Evolutionary conservation across 2,888 invertebrate genomes (phyloP).

Genomic region (Bellardia bayeri): DNA sequence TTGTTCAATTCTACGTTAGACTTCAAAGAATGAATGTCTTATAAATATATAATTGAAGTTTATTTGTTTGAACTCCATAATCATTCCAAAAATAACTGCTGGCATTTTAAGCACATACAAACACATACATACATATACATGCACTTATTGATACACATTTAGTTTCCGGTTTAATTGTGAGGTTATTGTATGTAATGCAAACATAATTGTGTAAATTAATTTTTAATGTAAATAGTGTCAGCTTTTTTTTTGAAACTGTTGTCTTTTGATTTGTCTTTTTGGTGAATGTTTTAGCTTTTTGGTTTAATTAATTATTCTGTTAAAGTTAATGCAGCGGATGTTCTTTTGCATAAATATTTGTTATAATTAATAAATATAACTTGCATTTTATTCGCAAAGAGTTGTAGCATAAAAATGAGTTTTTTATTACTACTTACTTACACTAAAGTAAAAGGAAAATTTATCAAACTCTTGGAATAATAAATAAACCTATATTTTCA

Average conservation of each 20-base stretch:
- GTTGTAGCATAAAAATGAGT: no score
- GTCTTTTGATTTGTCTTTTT: background rate
- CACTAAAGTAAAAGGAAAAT: no score
- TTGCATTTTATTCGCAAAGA: no score
- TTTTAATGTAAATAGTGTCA: slow-evolving; percentile 11
- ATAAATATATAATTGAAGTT: slow-evolving; percentile 29
- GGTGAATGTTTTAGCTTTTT: slow-evolving; percentile 18
- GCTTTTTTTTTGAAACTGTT: background rate
- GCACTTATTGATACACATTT: background rate
- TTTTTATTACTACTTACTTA: no score
- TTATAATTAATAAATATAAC: no score
- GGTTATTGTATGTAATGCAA: slow-evolving; percentile 38
- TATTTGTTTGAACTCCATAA: slow-evolving; percentile 14
- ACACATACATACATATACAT: background rate
- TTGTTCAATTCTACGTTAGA: slow-evolving; percentile 19
- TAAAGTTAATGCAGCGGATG: background rate
- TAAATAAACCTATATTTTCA: no score
- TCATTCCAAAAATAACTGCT: slow-evolving; percentile 17
- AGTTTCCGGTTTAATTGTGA: background rate
- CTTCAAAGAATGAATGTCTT: slow-evolving; percentile 13
- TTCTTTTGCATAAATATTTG: no score
- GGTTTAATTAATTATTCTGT: slow-evolving; percentile 36
- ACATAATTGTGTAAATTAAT: slow-evolving; percentile 32
- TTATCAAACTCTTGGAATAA: no score
- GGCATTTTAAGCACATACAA: no score